These are phyloP conservation scores for Rhinophrynus dorsalis DNA, from an alignment of 2,797 vertebrate genomes.

Conservation along the genomic window DNA sequence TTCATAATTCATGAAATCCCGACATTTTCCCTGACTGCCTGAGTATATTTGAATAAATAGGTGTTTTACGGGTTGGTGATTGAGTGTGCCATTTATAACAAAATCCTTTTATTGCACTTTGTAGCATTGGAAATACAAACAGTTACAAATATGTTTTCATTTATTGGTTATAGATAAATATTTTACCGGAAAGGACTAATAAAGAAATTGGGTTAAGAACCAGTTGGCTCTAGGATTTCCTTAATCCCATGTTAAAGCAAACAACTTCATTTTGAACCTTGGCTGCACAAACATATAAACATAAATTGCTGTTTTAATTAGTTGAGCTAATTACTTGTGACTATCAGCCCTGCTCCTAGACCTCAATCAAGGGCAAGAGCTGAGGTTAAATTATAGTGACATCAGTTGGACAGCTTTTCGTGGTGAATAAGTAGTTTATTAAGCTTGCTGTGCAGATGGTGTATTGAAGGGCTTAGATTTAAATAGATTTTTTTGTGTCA, in stretches of 20 bases:
- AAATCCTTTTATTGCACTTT: not conserved
- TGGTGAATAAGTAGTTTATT: constrained; percentile 58
- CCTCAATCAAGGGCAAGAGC: constrained; percentile 41
- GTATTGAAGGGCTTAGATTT: constrained; percentile 53
- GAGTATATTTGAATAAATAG: not conserved
- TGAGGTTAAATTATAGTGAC: constrained; percentile 23
- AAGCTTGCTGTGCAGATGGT: constrained; percentile 68
- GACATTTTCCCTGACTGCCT: not conserved
- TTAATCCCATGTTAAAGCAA: constrained; percentile 26
- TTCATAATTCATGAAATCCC: not conserved
- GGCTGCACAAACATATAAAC: constrained; percentile 44
- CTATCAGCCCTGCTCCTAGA: constrained; percentile 36
- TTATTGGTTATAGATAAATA: no score
- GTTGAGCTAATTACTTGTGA: constrained; percentile 45
- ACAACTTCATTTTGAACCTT: constrained; percentile 31
- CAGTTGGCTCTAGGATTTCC: constrained; percentile 12
- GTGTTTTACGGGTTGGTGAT: not conserved
- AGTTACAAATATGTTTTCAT: no score
- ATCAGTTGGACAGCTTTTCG: constrained; percentile 38
- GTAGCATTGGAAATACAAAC: no score
- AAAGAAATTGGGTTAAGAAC: not conserved
- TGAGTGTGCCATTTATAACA: not conserved
- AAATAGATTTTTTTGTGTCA: constrained; percentile 60
- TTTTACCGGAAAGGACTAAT: no score
- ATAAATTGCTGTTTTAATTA: constrained; percentile 49